Evolutionary conservation across 2,113 vertebrate species (phyloP), one percentile per base, ranked within the genome.

Genomic region (Salvelinus namaycush): DNA sequence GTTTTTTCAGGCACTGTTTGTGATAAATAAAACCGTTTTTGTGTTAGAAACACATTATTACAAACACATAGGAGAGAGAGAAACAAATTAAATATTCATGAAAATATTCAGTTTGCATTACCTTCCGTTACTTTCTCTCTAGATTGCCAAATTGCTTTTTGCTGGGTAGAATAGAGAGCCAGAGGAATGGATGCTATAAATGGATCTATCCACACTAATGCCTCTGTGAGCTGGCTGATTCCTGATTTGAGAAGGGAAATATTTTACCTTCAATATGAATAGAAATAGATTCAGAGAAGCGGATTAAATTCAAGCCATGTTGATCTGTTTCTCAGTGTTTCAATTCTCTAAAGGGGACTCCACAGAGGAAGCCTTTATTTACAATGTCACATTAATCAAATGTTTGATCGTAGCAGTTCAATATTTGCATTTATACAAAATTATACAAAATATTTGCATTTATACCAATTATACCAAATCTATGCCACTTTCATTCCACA

Each of bases 371-470:
- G 39, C 39, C 2, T 44, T 44, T 44, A 44, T 44, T 44, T 78
- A 20, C 9, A 76, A 79, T 72, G 80, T 77, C 84, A 78, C 73
- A 83, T 90, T 85, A 85, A 86, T 88, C 81, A 81, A 70, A 71
- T 49, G 22, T 76, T 60, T 86, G 22, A 70, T 31, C 76, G 9
- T 44, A 12, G 39, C 39, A 44, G 39, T 44, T 44, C 39, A 80
- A 12, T 81, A 82, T 82, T 82, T 85, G 78, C 84, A 76, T 77
- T 29, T 83, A 71, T 78, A 34, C 31, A 5, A 86, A 74, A 89
- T 87, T 88, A 86, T 88, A 87, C 77, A 78, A 20, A 76, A 62
- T 87, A 82, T 82, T 82, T 86, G 78, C 84, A 76, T 77, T 34
- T 83, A 71, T 78, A 34, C 34, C 87, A 74, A 89, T 88, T 88